These are phyloP conservation scores for Xiphophorus couchianus DNA, from an alignment of 2,113 vertebrate species.

Conservation along the genomic window DNA sequence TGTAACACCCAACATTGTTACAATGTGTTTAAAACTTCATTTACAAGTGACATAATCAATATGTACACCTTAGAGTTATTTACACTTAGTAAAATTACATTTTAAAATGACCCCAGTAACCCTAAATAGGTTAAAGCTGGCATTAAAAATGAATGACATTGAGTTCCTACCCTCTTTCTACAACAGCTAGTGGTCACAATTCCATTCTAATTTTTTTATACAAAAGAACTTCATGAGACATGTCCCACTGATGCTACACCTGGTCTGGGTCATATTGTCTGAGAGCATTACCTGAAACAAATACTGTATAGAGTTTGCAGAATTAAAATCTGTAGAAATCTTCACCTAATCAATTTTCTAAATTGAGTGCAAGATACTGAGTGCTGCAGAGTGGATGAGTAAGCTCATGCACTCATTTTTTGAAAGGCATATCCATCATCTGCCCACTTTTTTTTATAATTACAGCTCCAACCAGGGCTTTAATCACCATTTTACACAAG, in stretches of 20 bases:
- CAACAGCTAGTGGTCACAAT: slow-evolving; percentile 38
- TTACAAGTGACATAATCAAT: too few relatives aligned
- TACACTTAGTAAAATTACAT: background rate
- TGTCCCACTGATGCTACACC: background rate
- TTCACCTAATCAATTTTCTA: slow-evolving; percentile 4
- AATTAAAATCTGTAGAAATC: background rate
- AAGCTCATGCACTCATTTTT: slow-evolving; percentile 24
- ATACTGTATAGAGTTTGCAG: background rate
- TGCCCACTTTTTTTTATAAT: slow-evolving; percentile 47
- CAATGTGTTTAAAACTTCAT: too few relatives aligned
- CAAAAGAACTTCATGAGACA: too few relatives aligned
- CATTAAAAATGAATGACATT: background rate
- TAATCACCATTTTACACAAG: slow-evolving; percentile 60
- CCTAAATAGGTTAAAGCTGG: background rate
- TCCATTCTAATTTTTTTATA: slow-evolving; percentile 20
- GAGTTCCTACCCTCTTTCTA: background rate
- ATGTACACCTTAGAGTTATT: too few relatives aligned
- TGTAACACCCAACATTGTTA: too few relatives aligned
- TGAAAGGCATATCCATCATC: slow-evolving; percentile 44
- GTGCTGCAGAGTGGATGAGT: slow-evolving; percentile 3
- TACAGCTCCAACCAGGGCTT: slow-evolving; percentile 36
- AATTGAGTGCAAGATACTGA: slow-evolving; percentile 1
- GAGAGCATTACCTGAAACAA: slow-evolving; percentile 1
- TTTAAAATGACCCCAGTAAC: background rate
- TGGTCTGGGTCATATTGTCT: background rate